Base-by-base conservation (phyloP, 2,113 vertebrate species). In the Eidolon helvum region DNA sequence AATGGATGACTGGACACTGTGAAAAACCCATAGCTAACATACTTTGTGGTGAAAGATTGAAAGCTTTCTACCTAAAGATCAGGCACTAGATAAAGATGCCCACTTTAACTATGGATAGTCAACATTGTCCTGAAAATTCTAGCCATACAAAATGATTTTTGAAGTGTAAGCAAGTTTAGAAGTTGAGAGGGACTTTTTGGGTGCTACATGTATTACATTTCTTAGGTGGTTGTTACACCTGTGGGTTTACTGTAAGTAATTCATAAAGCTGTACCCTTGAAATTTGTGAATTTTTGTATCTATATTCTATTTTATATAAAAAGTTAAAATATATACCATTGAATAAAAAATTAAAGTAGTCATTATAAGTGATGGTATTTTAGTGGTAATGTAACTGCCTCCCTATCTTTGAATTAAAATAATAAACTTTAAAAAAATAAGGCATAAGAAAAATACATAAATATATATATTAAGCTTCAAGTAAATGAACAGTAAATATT, bases 361-460 rank as follows among this genome's bases (percentile, higher is more conserved):
- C 30, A 72, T 40, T 75, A 63, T 72, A 84, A 74, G 48, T n/a
- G 50, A 83, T 38, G 72, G 4, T 1, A 91, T 77, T 95, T 96
- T 89, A 40, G 16, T 79, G 94, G 28, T 95, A 22, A 40, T 75
- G 48, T 19, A 84, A n/a, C 61, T 88, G 7, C 7, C 69, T 93
- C 50, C 4, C 18, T 83, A 40, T 93, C 12, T 94, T 91, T 87
- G 80, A 84, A 69, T 92, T 95, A 85, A 90, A 69, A 59, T 26
- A 74, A 57, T 88, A 83, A 68, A 86, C 50, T 7, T 94, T n/a
- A 71, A 92, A 57, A 50, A 50, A 50, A 50, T 83, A 48, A 14
- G 77, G 87, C 24, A 91, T 83, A 57, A 19, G 86, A 80, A 96
- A 95, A 59, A 71, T 90, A 53, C 10, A 53, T 38, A 79, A 82